Percentiles rank a stretch among this genome's conserved stretches.
Evolutionary conservation across 2,888 invertebrate species (phyloP).

Genomic region (Polydrusus pterygomalis): DNA sequence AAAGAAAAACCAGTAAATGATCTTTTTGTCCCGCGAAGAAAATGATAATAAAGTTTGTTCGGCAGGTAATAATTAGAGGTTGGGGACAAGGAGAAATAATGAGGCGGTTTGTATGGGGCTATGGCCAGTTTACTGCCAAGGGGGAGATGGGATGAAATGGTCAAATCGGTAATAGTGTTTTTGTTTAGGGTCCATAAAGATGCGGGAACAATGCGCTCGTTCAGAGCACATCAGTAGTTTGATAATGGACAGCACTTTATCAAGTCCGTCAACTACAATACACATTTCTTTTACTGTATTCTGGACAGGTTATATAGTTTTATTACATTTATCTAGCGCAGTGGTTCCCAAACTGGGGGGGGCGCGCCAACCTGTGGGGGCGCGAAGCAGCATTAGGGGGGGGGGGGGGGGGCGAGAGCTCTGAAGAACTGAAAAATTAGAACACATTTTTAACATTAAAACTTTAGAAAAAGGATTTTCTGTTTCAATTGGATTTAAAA

Average conservation of each 20-base stretch:
- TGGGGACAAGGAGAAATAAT: conserved; percentile 43
- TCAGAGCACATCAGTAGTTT: conserved; percentile 65
- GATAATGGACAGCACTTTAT: conserved; percentile 67
- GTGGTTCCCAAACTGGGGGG: too few relatives aligned
- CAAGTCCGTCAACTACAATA: conserved; percentile 50
- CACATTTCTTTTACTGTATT: not conserved
- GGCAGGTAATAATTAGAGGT: conserved; percentile 48
- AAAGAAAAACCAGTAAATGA: conserved; percentile 33
- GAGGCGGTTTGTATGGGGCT: conserved; percentile 30
- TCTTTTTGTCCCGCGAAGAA: conserved; percentile 39
- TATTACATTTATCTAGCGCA: too few relatives aligned
- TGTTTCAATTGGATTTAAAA: too few relatives aligned
- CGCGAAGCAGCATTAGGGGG: too few relatives aligned
- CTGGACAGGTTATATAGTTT: too few relatives aligned
- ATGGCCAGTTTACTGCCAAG: conserved; percentile 44
- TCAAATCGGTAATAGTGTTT: conserved; percentile 68
- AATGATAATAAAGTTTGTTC: conserved; percentile 35
- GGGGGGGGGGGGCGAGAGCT: too few relatives aligned
- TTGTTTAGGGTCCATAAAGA: conserved; percentile 70
- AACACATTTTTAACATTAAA: too few relatives aligned
- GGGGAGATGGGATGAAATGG: conserved; percentile 56
- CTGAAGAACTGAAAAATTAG: too few relatives aligned
- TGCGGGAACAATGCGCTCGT: conserved; percentile 57
- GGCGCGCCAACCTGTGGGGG: too few relatives aligned
- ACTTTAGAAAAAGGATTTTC: too few relatives aligned